Evolutionary conservation across 2,797 vertebrate genomes (phyloP).

Genomic region (Darevskia nairensis): DNA sequence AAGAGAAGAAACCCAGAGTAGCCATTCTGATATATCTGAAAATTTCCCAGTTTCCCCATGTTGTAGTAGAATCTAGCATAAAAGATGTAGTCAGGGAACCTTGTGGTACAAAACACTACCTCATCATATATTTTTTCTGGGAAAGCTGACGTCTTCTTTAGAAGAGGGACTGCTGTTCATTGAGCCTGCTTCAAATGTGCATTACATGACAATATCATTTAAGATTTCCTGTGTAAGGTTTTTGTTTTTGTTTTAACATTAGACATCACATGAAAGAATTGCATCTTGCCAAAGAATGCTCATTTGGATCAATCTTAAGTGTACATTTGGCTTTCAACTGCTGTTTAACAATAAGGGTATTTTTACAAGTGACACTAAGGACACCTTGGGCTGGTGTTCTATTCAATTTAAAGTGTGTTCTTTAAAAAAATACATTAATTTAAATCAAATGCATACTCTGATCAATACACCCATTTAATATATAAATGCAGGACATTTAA

Average conservation of each 20-base stretch:
- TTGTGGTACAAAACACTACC: not conserved
- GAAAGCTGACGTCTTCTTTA: not conserved
- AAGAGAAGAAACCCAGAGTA: not conserved
- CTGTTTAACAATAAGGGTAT: not conserved
- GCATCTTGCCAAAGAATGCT: not conserved
- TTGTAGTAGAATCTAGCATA: not conserved
- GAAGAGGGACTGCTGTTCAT: not conserved
- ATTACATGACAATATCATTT: not conserved
- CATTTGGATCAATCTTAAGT: not conserved
- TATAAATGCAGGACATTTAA: not conserved
- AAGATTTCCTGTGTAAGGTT: too few relatives aligned
- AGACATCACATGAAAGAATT: not conserved
- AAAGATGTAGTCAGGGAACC: not conserved
- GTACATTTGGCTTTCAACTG: not conserved
- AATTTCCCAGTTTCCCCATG: not conserved
- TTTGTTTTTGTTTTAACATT: not conserved
- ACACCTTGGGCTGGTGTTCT: not conserved
- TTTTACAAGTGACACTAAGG: not conserved
- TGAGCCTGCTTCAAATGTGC: not conserved
- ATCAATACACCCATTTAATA: not conserved
- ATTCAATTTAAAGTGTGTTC: not conserved
- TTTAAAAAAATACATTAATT: not conserved
- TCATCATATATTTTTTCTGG: too few relatives aligned
- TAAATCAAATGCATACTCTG: not conserved
- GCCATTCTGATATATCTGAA: not conserved